phyloP scores from a whole-genome alignment of 2,888 invertebrate species.

The Sesia bembeciformis region DNA sequence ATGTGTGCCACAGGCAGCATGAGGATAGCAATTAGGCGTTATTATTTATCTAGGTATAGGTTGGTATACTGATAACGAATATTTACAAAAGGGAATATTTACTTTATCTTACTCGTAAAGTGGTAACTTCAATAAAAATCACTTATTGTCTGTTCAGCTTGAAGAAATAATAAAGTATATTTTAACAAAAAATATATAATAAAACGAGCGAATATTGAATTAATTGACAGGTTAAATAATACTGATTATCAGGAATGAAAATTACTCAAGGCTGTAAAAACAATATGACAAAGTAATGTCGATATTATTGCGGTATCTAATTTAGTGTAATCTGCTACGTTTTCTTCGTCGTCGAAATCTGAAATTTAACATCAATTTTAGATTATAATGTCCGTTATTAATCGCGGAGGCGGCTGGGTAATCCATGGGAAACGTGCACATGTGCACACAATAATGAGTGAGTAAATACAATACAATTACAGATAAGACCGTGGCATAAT shows the following conservation, averaged over 20 bases:
- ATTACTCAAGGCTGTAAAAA: slow-evolving; percentile 22
- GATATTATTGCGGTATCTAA: slow-evolving; percentile 23
- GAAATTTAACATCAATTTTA: slow-evolving; percentile 15
- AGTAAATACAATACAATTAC: too few relatives aligned
- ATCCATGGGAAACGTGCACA: too few relatives aligned
- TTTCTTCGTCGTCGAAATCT: slow-evolving; percentile 49
- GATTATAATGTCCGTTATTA: too few relatives aligned
- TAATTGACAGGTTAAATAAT: background rate
- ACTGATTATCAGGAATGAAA: slow-evolving; percentile 33
- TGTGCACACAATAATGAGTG: too few relatives aligned
- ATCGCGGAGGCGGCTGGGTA: too few relatives aligned
- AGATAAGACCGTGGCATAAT: too few relatives aligned
- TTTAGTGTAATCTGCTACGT: slow-evolving; percentile 24
- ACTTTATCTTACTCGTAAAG: too few relatives aligned
- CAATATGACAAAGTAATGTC: slow-evolving; percentile 25
- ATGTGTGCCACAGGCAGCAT: too few relatives aligned
- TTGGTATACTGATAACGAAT: too few relatives aligned
- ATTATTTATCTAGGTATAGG: too few relatives aligned
- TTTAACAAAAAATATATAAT: background rate
- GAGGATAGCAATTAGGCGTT: too few relatives aligned
- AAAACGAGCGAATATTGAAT: too few relatives aligned
- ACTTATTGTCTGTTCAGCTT: slow-evolving; percentile 52
- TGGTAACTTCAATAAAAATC: slow-evolving; percentile 5
- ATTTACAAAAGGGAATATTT: background rate
- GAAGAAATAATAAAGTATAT: background rate